phyloP scores from a whole-genome alignment of 1,140 invertebrate species.

The Drosophila parabipectinata region DNA sequence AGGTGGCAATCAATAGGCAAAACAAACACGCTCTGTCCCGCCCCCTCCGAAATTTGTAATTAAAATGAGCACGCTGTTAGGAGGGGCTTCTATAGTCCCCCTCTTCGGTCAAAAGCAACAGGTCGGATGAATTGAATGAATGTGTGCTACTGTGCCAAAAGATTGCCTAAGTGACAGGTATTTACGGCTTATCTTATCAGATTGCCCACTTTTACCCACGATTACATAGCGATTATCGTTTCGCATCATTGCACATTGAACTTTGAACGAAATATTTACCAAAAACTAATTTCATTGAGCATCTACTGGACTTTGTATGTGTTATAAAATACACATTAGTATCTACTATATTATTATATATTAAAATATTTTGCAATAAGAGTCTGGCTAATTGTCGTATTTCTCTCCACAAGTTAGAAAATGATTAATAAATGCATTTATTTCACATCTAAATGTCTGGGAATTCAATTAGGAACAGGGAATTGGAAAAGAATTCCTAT shows the following conservation, averaged over 20 bases:
- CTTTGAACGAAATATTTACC: conserved; percentile 3
- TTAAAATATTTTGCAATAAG: too few species aligned
- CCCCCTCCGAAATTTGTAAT: conserved; percentile 17
- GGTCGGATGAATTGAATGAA: not conserved
- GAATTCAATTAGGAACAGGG: conserved; percentile 61
- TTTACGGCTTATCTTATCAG: conserved; percentile 46
- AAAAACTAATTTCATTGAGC: not conserved
- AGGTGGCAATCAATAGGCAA: conserved; percentile 29
- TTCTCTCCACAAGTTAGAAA: conserved; percentile 1
- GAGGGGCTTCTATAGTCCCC: not conserved
- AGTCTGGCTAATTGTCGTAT: too few species aligned
- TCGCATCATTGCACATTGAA: conserved; percentile 30
- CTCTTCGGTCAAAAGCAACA: conserved; percentile 17
- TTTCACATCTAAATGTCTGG: conserved; percentile 23
- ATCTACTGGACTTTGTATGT: not conserved
- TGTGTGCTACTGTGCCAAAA: conserved; percentile 5
- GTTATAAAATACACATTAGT: not conserved
- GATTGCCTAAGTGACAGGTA: conserved; percentile 4
- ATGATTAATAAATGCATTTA: conserved; percentile 10
- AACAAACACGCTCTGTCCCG: not conserved
- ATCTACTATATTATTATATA: not conserved
- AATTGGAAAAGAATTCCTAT: conserved; percentile 7
- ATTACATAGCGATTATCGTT: conserved; percentile 40
- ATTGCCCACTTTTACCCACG: conserved; percentile 33
- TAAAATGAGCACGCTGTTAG: conserved; percentile 21